These are phyloP conservation scores for Diorhabda elongata DNA, from an alignment of 1,140 invertebrate species.

Conservation along the genomic window DNA sequence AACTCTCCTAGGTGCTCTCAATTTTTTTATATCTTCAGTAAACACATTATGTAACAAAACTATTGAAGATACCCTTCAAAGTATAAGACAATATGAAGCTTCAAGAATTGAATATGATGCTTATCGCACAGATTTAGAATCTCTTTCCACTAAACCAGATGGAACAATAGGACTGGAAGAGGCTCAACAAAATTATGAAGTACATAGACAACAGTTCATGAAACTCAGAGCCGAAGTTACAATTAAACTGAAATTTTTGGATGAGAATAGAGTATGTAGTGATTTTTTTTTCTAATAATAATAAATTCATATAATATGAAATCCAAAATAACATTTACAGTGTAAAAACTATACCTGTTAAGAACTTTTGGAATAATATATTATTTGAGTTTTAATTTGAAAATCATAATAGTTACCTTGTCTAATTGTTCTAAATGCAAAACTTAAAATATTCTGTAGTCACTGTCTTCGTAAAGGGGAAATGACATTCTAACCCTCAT, in stretches of 20 bases:
- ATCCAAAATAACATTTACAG: too few species aligned
- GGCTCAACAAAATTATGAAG: conserved; percentile 74
- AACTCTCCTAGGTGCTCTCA: conserved; percentile 82
- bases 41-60: conserved; percentile 95
- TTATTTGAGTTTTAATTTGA: too few species aligned
- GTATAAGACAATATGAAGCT: conserved; percentile 88
- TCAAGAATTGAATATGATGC: conserved; percentile 96
- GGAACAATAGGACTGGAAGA: conserved; percentile 66
- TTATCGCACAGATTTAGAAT: conserved; percentile 88
- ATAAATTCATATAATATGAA: too few species aligned
- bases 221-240: conserved; percentile 85
- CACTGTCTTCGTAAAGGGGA: too few species aligned
- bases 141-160: conserved; percentile 62
- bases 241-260: conserved; percentile 93
- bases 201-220: conserved; percentile 87
- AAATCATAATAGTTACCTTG: too few species aligned
- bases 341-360: too few species aligned
- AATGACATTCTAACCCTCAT: too few species aligned
- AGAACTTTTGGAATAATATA: too few species aligned
- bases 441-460: too few species aligned
- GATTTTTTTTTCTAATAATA: neutral
- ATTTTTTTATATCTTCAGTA: conserved; percentile 94
- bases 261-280: conserved; percentile 84
- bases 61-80: conserved; percentile 93
- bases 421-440: too few species aligned